phyloP scores from a whole-genome alignment of 2,797 vertebrate species.

The Muscicapa comitata region DNA sequence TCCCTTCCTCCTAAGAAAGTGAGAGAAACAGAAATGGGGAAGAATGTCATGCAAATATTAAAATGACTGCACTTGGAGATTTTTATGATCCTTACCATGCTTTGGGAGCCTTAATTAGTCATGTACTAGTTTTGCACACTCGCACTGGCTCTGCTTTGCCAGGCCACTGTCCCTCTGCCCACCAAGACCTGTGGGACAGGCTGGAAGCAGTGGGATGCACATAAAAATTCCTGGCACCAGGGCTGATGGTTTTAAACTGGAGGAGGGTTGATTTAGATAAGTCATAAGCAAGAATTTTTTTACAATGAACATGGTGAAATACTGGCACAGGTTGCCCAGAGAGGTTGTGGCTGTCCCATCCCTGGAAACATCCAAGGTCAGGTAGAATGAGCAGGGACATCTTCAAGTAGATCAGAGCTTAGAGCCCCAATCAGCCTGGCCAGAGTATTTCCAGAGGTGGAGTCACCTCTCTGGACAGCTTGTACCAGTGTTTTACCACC shows the following conservation, averaged over 20 bases:
- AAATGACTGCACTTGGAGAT: background rate
- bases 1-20: background rate
- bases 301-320: background rate
- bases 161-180: background rate
- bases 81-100: background rate
- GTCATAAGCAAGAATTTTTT: background rate
- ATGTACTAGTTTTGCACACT: background rate
- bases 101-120: background rate
- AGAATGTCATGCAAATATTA: background rate
- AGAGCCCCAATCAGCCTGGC: background rate
- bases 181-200: background rate
- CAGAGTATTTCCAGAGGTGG: background rate
- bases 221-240: background rate
- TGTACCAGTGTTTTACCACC: background rate
- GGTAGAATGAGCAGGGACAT: background rate
- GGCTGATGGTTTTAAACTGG: background rate
- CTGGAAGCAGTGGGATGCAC: background rate
- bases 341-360: background rate
- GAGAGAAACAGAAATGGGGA: background rate
- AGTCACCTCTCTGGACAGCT: background rate
- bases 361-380: background rate
- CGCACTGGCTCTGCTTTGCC: background rate
- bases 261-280: background rate
- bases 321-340: background rate
- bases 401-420: background rate